phyloP scores from a whole-genome alignment of 2,113 vertebrate species.

The Heloderma charlesbogerti region DNA sequence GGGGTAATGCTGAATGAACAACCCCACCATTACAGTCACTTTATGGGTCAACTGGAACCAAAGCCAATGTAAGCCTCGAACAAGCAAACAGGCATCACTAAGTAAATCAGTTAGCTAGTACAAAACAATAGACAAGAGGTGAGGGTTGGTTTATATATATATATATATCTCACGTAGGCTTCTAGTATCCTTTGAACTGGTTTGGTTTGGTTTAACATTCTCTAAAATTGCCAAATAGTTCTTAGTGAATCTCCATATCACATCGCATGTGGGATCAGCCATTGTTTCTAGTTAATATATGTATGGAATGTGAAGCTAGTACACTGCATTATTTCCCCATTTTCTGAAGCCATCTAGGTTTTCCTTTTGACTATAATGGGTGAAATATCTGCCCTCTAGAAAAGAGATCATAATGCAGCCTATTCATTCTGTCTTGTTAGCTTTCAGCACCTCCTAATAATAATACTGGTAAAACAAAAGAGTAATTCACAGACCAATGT shows the following conservation, averaged over 20 bases:
- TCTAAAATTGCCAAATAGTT: constrained; percentile 35
- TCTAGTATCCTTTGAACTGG: constrained; percentile 48
- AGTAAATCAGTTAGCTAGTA: not conserved
- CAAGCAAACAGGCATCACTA: not conserved
- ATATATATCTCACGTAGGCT: constrained; percentile 5
- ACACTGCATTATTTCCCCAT: constrained; percentile 19
- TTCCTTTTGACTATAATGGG: not conserved
- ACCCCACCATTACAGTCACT: not conserved
- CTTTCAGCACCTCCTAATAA: constrained; percentile 41
- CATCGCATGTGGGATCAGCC: constrained; percentile 11
- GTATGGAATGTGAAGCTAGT: not conserved
- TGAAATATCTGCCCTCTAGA: constrained; percentile 9
- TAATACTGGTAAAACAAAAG: not conserved
- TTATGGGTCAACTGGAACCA: not conserved
- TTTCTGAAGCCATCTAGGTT: not conserved
- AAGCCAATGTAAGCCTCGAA: not conserved
- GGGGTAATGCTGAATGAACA: not conserved
- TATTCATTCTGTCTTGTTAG: constrained; percentile 26
- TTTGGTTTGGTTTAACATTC: constrained; percentile 56
- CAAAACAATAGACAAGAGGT: constrained; percentile 46
- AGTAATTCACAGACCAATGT: constrained; percentile 24
- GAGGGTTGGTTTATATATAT: not conserved
- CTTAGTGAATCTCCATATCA: not conserved
- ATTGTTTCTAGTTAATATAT: constrained; percentile 1
- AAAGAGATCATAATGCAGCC: constrained; percentile 27